Evolutionary conservation across 2,113 vertebrate species (phyloP).

Genomic region (Cranoglanis bouderius): DNA sequence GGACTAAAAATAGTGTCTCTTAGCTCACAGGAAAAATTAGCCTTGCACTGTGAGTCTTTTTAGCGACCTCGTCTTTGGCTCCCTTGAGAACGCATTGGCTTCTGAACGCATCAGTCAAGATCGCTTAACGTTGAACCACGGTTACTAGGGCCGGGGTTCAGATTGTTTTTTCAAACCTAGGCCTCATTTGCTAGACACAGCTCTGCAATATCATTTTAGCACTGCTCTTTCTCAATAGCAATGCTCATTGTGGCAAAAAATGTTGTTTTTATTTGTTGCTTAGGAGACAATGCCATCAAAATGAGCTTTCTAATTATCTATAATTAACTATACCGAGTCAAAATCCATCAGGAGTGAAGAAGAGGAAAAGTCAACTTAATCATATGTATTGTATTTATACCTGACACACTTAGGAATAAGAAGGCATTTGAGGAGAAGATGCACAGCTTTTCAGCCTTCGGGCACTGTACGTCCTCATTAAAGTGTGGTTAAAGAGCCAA

Average conservation of each 20-base stretch:
- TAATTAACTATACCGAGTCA: background rate
- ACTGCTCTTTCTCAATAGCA: background rate
- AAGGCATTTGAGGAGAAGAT: constrained; percentile 18
- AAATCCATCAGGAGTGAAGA: background rate
- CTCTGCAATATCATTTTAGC: constrained; percentile 25
- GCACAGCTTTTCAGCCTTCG: constrained; percentile 33
- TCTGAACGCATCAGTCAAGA: constrained; percentile 30
- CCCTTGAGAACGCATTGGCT: constrained; percentile 27
- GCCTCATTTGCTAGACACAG: constrained; percentile 15
- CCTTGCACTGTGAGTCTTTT: constrained; percentile 14
- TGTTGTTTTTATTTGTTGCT: constrained; percentile 18
- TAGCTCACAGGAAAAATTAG: constrained; percentile 60
- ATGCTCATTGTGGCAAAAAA: background rate
- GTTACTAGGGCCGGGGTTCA: constrained; percentile 20
- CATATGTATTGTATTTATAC: background rate
- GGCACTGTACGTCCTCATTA: constrained; percentile 55
- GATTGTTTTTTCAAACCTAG: constrained; percentile 29
- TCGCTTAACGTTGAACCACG: constrained; percentile 17
- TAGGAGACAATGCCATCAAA: constrained; percentile 15
- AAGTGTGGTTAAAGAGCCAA: constrained; percentile 17
- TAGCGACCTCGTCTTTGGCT: constrained; percentile 23
- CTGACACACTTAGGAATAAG: background rate
- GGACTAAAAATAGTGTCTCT: constrained; percentile 64
- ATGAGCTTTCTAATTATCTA: constrained; percentile 12
- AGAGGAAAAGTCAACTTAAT: background rate